A percentile compares a stretch with the other conserved stretches of the same genome.
Evolutionary conservation across 2,797 vertebrate species (phyloP).

Genomic region (Agapornis canus): DNA sequence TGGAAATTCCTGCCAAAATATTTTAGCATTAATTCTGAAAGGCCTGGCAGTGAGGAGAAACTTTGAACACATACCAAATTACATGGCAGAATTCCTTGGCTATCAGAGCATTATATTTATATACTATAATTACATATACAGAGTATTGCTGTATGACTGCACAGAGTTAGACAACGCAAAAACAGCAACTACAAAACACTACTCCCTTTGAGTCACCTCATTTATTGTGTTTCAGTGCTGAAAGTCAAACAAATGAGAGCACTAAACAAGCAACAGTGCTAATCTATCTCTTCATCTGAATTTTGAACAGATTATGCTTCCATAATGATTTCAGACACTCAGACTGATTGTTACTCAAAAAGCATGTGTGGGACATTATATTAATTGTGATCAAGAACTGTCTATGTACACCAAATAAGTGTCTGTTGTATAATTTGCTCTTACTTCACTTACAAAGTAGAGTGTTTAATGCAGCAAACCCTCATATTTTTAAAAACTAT

Average conservation of each 20-base stretch:
- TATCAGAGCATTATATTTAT: neutral
- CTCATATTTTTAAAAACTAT: neutral
- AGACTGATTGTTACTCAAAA: neutral
- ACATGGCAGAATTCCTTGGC: neutral
- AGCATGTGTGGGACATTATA: neutral
- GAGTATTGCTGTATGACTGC: neutral
- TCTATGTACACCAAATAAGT: neutral
- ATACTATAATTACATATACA: neutral
- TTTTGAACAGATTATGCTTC: slow-evolving; percentile 53
- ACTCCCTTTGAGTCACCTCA: neutral
- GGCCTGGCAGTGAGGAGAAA: neutral
- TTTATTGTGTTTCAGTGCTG: slow-evolving; percentile 2
- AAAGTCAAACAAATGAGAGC: slow-evolving; percentile 30
- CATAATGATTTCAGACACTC: slow-evolving; percentile 5
- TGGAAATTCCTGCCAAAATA: neutral
- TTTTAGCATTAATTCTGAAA: slow-evolving; percentile 26
- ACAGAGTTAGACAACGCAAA: neutral
- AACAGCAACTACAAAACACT: neutral
- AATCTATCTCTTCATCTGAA: slow-evolving; percentile 34
- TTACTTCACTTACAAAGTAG: neutral
- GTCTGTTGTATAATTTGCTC: neutral
- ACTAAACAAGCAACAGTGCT: slow-evolving; percentile 59
- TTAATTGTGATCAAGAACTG: slow-evolving; percentile 5
- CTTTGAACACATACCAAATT: neutral
- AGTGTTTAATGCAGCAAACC: neutral